A percentile compares a stretch with the other conserved stretches of the same genome.
Conservation (phyloP, 2,797 vertebrate genomes). For the Taeniopygia guttata region DNA sequence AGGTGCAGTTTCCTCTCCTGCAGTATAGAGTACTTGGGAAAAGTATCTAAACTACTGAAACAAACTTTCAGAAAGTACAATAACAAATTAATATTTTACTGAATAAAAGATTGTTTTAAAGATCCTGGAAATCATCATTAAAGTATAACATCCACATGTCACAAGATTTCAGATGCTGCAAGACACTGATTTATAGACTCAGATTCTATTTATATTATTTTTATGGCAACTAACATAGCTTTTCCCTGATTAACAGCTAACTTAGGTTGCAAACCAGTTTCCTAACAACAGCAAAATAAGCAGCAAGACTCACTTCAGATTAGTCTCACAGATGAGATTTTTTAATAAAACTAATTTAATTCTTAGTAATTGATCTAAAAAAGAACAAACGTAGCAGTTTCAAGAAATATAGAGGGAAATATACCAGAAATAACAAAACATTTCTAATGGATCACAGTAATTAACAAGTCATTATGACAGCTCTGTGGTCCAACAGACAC, state of each 20-base stretch:
- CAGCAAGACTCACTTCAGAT: not conserved
- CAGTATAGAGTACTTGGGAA: not conserved
- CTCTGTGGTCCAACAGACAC: not conserved
- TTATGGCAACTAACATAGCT: not conserved
- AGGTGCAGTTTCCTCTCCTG: not conserved
- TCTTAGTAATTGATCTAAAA: not conserved
- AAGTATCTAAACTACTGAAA: not conserved
- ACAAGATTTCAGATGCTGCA: not conserved
- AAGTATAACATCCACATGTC: not conserved
- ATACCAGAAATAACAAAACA: not conserved
- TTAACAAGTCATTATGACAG: not conserved
- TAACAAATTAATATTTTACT: not conserved
- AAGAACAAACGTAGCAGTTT: not conserved
- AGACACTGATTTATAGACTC: not conserved
- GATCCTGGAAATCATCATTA: not conserved
- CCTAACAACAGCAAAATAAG: slow-evolving; percentile 7
- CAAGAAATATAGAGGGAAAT: not conserved
- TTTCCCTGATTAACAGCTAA: not conserved
- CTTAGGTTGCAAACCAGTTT: not conserved
- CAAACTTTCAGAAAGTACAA: not conserved
- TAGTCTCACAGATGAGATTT: not conserved
- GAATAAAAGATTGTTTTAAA: not conserved
- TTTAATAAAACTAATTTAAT: not conserved
- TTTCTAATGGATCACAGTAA: not conserved
- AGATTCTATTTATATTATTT: not conserved